These are phyloP conservation scores for Girardinus metallicus DNA, from an alignment of 2,797 vertebrate genomes.

Conservation along the genomic window DNA sequence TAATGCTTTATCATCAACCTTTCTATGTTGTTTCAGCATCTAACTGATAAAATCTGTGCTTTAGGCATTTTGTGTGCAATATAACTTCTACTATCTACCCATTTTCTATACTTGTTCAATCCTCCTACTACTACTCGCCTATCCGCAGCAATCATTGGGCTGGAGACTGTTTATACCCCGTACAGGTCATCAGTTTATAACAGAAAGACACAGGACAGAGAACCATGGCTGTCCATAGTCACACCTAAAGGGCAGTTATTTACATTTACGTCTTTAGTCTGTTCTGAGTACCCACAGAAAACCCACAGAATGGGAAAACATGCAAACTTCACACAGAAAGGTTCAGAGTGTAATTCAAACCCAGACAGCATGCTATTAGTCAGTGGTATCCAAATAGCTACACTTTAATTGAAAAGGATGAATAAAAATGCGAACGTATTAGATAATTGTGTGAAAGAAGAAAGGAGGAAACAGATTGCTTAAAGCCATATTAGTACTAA, in stretches of 20 bases:
- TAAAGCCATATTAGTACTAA: neutral
- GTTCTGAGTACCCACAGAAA: neutral
- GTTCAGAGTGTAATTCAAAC: neutral
- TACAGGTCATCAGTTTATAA: neutral
- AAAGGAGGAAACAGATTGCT: neutral
- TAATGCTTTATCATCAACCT: neutral
- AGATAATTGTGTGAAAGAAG: neutral
- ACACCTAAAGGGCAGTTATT: neutral
- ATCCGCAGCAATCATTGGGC: neutral
- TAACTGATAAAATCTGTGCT: neutral
- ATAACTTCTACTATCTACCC: neutral
- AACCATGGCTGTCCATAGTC: neutral
- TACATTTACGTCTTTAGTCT: neutral
- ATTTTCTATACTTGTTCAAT: neutral
- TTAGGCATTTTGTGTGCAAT: too few relatives aligned
- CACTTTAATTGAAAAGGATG: neutral
- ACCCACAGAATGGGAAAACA: neutral
- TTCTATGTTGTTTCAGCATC: neutral
- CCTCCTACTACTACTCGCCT: neutral
- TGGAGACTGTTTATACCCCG: neutral
- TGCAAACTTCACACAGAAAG: neutral
- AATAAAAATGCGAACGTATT: constrained; percentile 19
- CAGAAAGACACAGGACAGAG: neutral
- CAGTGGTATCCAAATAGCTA: constrained; percentile 5
- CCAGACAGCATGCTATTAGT: constrained; percentile 16